These are phyloP conservation scores for Tortricodes alternella DNA, from an alignment of 2,888 invertebrate species.

Conservation along the genomic window DNA sequence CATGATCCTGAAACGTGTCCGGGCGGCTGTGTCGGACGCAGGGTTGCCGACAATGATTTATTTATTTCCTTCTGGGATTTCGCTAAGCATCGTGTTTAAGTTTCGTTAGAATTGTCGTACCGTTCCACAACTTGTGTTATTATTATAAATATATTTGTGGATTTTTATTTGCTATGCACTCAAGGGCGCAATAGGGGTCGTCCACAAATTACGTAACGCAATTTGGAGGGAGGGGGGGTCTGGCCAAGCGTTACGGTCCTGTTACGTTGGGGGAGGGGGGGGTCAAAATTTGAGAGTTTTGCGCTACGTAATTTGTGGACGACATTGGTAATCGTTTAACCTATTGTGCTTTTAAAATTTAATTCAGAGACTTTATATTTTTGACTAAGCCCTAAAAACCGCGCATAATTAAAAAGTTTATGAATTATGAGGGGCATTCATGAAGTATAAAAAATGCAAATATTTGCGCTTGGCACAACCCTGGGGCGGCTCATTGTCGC, in stretches of 20 bases:
- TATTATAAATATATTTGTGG: no score
- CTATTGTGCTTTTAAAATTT: conserved; percentile 9
- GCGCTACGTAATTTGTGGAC: background rate
- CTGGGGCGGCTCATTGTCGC: conserved; percentile 68
- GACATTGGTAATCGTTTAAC: background rate
- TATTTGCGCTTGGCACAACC: conserved; percentile 50
- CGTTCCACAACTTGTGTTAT: conserved; percentile 1
- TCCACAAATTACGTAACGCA: no score
- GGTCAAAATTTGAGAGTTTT: no score
- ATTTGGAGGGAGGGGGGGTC: no score
- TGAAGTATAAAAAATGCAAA: conserved; percentile 37
- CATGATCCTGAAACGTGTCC: conserved; percentile 82
- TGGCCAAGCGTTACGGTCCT: no score
- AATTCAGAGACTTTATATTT: conserved; percentile 16
- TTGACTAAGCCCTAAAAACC: conserved; percentile 23
- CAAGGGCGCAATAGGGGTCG: no score
- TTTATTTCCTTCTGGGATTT: conserved; percentile 47
- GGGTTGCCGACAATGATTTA: conserved; percentile 63
- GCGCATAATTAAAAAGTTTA: conserved; percentile 30
- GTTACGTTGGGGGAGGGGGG: no score
- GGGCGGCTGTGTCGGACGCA: conserved; percentile 76
- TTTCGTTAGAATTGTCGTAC: conserved; percentile 20
- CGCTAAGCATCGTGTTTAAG: conserved; percentile 18
- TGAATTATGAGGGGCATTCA: conserved; percentile 25
- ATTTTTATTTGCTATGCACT: no score